Conservation (phyloP, 2,888 invertebrate genomes). For the Eupithecia subumbrata region DNA sequence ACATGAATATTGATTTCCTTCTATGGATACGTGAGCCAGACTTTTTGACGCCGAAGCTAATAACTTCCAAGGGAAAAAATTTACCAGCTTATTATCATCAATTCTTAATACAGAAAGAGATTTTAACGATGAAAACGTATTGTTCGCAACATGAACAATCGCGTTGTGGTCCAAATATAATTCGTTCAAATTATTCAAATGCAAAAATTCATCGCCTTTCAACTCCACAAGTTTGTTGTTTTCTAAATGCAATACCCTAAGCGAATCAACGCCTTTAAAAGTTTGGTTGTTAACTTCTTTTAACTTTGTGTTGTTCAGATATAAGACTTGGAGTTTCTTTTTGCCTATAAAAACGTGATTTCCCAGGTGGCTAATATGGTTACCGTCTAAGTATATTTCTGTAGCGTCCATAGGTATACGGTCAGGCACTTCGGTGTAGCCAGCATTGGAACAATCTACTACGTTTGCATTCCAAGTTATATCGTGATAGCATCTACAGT, state of each 20-base stretch:
- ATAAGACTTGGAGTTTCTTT: slow-evolving; percentile 90
- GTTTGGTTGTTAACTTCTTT: slow-evolving; percentile 90
- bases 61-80: slow-evolving; percentile 89
- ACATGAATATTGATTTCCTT: slow-evolving; percentile 93
- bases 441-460: slow-evolving; percentile 91
- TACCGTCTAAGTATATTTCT: slow-evolving; percentile 93
- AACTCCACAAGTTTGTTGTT: slow-evolving; percentile 89
- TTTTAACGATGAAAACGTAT: slow-evolving; percentile 90
- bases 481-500: slow-evolving; percentile 94
- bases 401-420: slow-evolving; percentile 95
- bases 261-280: slow-evolving; percentile 90
- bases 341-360: slow-evolving; percentile 94
- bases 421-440: slow-evolving; percentile 88
- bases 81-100: slow-evolving; percentile 90
- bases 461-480: slow-evolving; percentile 93
- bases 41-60: slow-evolving; percentile 85
- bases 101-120: slow-evolving; percentile 88
- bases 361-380: slow-evolving; percentile 89
- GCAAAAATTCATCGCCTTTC: slow-evolving; percentile 91
- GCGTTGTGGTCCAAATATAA: slow-evolving; percentile 92
- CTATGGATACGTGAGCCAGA: slow-evolving; percentile 87
- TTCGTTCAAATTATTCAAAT: slow-evolving; percentile 89
- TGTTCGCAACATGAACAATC: slow-evolving; percentile 89
- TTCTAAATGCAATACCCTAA: slow-evolving; percentile 90
- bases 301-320: slow-evolving; percentile 90